Percentiles rank a stretch among this genome's conserved stretches.
Conservation (phyloP, 2,888 invertebrate genomes). For the Pandemis heparana region DNA sequence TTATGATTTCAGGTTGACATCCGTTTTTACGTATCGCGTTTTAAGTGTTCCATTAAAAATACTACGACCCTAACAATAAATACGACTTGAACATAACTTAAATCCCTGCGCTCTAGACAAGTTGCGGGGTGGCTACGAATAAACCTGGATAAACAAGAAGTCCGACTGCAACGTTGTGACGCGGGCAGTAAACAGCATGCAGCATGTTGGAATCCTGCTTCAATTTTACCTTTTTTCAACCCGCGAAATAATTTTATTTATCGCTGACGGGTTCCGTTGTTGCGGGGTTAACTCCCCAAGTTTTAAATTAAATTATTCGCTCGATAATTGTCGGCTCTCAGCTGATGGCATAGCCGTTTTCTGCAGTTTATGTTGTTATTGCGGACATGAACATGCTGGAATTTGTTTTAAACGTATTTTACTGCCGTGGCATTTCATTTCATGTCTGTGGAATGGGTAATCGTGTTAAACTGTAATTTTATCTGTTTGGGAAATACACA, state of each 20-base stretch:
- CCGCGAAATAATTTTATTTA: conserved; percentile 77
- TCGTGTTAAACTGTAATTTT: conserved; percentile 18
- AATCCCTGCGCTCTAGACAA: conserved; percentile 15
- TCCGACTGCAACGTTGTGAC: conserved; percentile 44
- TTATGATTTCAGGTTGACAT: neutral
- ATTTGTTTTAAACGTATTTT: conserved; percentile 4
- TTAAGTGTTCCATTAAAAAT: neutral
- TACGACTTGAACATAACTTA: neutral
- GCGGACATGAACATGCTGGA: conserved; percentile 9
- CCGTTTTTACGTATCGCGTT: neutral
- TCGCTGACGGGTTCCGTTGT: conserved; percentile 64
- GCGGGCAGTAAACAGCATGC: conserved; percentile 44
- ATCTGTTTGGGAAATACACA: conserved; percentile 6
- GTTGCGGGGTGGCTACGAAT: conserved; percentile 32
- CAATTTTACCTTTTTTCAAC: conserved; percentile 50
- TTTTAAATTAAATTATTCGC: conserved; percentile 80
- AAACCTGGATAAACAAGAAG: conserved; percentile 43
- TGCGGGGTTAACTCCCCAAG: conserved; percentile 63
- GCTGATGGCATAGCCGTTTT: conserved; percentile 25
- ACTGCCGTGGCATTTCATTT: conserved; percentile 17
- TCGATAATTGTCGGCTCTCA: conserved; percentile 66
- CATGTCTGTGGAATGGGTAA: conserved; percentile 9
- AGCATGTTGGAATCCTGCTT: conserved; percentile 25
- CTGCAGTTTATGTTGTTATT: conserved; percentile 14
- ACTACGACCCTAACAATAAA: neutral